Conservation (phyloP, 2,113 vertebrate genomes). For the Gobius niger region DNA sequence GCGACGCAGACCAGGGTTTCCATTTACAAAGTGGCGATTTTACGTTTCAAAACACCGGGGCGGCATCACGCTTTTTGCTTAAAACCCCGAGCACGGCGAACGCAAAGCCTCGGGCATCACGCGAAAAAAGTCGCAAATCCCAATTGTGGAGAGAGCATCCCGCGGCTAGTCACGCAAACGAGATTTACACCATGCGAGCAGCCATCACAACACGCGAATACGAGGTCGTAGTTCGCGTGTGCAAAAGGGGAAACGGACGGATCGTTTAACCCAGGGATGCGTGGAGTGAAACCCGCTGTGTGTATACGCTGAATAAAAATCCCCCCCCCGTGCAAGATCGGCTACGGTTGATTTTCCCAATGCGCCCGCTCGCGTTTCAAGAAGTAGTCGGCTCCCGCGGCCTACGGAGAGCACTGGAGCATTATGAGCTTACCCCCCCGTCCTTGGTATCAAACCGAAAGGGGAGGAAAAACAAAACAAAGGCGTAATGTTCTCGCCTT, state of each 20-base stretch:
- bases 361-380: constrained; percentile 43
- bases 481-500: constrained; percentile 35
- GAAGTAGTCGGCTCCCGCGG: constrained; percentile 65
- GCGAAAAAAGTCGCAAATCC: constrained; percentile 10
- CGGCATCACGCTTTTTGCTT: background rate
- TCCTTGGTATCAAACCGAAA: constrained; percentile 49
- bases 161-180: constrained; percentile 42
- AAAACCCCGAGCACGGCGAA: background rate
- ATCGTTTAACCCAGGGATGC: background rate
- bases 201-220: background rate
- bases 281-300: rapidly evolving
- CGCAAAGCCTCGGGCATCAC: background rate
- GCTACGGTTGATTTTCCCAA: constrained; percentile 48
- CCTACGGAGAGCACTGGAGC: constrained; percentile 53
- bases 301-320: background rate
- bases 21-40: background rate
- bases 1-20: constrained; percentile 8
- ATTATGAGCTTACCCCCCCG: constrained; percentile 42
- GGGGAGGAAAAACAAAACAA: background rate
- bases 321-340: background rate
- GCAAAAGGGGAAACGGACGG: no score
- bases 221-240: background rate
- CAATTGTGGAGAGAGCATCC: constrained; percentile 25
- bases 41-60: background rate
- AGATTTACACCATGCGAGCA: constrained; percentile 25